Percentiles rank a stretch among this genome's conserved stretches.
These are phyloP conservation scores for Geopemphigus sp. DNA, from an alignment of 1,140 invertebrate genomes.

Conservation along the genomic window DNA sequence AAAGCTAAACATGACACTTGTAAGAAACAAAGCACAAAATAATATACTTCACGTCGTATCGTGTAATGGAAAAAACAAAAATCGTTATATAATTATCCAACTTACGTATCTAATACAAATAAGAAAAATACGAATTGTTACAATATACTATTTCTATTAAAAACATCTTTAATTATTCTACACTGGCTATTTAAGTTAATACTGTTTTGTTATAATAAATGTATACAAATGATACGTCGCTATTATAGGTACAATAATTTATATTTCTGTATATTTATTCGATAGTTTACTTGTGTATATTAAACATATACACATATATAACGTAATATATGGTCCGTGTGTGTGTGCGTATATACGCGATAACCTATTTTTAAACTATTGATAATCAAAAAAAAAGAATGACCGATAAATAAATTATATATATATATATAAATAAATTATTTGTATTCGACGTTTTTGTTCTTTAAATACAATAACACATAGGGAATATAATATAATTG, in stretches of 20 bases:
- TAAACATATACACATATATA: neutral
- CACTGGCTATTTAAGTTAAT: too few species aligned
- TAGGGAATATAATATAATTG: neutral
- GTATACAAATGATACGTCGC: neutral
- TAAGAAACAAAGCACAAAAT: neutral
- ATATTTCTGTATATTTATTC: too few species aligned
- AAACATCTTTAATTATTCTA: neutral
- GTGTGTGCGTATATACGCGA: neutral
- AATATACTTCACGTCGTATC: neutral
- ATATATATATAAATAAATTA: neutral
- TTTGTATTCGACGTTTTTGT: neutral
- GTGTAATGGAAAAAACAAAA: conserved; percentile 3
- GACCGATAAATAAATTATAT: neutral
- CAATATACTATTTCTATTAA: neutral
- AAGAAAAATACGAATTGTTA: neutral
- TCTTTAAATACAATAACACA: neutral
- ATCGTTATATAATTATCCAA: neutral
- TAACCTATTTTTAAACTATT: neutral
- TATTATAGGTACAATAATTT: too few species aligned
- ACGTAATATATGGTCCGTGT: neutral
- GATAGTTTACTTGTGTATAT: neutral
- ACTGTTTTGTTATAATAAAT: too few species aligned
- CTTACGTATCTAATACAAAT: neutral
- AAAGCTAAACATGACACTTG: neutral
- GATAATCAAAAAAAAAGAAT: neutral